phyloP scores from a whole-genome alignment of 1,140 invertebrate genomes.

The Ceratina japonica region DNA sequence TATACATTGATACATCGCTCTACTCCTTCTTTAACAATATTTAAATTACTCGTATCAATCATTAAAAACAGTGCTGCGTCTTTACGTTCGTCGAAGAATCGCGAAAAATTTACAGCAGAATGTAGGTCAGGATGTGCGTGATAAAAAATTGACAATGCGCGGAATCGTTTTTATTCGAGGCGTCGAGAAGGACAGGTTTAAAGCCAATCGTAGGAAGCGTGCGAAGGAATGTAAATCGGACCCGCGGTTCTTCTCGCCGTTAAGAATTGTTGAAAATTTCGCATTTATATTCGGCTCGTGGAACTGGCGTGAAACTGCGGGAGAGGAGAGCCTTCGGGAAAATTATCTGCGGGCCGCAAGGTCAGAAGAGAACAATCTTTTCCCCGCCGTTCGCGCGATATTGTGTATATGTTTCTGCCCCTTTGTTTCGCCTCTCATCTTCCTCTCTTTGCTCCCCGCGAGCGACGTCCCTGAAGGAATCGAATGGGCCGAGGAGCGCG shows the following conservation, averaged over 20 bases:
- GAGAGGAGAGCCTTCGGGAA: neutral
- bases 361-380: slow-evolving; percentile 35
- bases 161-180: slow-evolving; percentile 23
- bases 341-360: slow-evolving; percentile 44
- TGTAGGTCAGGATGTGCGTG: slow-evolving; percentile 14
- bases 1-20: too few relatives aligned
- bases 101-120: neutral
- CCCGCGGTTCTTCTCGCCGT: neutral
- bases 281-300: slow-evolving; percentile 60
- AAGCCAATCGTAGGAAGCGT: neutral
- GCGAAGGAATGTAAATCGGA: slow-evolving; percentile 59
- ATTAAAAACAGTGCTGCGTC: too few relatives aligned
- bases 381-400: too few relatives aligned
- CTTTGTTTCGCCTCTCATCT: too few relatives aligned
- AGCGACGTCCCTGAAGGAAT: neutral
- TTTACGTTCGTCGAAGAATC: too few relatives aligned
- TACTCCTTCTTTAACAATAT: too few relatives aligned
- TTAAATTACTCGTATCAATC: too few relatives aligned
- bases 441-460: neutral
- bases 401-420: too few relatives aligned
- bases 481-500: neutral
- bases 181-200: neutral
- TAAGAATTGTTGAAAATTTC: slow-evolving; percentile 49
- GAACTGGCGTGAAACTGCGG: slow-evolving; percentile 24
- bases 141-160: neutral